Percentiles rank a stretch among this genome's conserved stretches.
These are phyloP conservation scores for Phalera bucephala DNA, from an alignment of 2,888 invertebrate species.

Conservation along the genomic window DNA sequence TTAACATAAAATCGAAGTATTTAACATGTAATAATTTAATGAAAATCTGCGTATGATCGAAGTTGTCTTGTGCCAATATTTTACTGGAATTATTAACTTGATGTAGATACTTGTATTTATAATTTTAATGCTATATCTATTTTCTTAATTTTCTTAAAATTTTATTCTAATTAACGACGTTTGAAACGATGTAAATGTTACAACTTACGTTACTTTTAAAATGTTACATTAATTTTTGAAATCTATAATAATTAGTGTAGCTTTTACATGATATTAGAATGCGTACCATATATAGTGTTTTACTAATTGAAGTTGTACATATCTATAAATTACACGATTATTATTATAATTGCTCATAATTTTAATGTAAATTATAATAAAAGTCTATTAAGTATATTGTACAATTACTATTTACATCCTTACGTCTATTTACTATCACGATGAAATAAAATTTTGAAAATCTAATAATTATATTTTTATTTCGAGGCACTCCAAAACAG, in stretches of 20 bases:
- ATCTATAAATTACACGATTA: constrained; percentile 60
- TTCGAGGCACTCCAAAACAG: too few species aligned
- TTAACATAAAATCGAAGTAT: too few species aligned
- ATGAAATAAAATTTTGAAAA: constrained; percentile 65
- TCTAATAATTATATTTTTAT: constrained; percentile 30
- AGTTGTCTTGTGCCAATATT: constrained; percentile 66
- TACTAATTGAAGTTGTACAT: constrained; percentile 65
- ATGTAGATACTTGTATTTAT: too few species aligned
- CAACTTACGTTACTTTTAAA: too few species aligned
- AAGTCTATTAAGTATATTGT: constrained; percentile 59
- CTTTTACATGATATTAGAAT: constrained; percentile 60
- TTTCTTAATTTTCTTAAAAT: too few species aligned
- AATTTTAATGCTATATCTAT: too few species aligned
- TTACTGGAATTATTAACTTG: constrained; percentile 24
- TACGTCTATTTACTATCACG: constrained; percentile 78
- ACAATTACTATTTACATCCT: constrained; percentile 75
- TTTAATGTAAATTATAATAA: constrained; percentile 59
- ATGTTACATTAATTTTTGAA: too few species aligned
- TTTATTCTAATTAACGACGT: too few species aligned
- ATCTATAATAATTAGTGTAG: constrained; percentile 44
- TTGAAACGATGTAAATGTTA: too few species aligned
- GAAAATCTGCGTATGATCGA: constrained; percentile 35
- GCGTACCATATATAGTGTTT: constrained; percentile 42
- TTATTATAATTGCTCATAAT: constrained; percentile 72
- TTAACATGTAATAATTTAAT: constrained; percentile 21